A percentile compares a stretch with the other conserved stretches of the same genome.
phyloP scores from a whole-genome alignment of 2,113 vertebrate genomes.

The Delphinapterus leucas region DNA sequence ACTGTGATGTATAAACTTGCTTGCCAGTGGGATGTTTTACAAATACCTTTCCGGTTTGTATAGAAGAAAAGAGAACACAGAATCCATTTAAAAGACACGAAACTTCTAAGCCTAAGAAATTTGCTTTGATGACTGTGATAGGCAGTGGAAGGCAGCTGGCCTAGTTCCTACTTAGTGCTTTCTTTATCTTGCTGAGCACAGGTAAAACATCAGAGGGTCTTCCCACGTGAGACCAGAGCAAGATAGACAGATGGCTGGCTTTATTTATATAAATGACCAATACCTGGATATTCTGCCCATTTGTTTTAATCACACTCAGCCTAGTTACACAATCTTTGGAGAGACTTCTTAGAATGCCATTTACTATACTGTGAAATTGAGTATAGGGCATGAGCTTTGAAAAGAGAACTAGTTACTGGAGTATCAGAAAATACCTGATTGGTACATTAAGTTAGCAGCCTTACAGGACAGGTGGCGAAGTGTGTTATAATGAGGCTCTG shows the following conservation, averaged over 20 bases:
- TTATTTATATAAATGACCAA: neutral
- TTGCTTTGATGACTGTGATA: constrained; percentile 37
- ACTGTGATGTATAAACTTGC: neutral
- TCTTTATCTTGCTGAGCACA: constrained; percentile 12
- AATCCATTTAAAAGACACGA: constrained; percentile 43
- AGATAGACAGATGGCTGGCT: neutral
- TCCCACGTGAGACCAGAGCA: neutral
- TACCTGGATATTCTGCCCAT: neutral
- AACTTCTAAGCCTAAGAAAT: constrained; percentile 49
- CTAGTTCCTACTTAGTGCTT: constrained; percentile 33
- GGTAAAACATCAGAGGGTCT: constrained; percentile 11
- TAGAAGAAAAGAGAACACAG: constrained; percentile 25
- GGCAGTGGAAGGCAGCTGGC: constrained; percentile 47
- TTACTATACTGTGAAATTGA: neutral
- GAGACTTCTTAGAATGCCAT: neutral
- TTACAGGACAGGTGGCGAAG: neutral
- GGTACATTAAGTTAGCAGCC: neutral
- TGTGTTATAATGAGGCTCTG: neutral
- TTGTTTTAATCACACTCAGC: neutral
- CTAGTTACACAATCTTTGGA: neutral
- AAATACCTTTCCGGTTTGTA: neutral
- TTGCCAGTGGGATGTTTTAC: neutral
- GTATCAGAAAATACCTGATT: neutral
- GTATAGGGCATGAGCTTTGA: neutral
- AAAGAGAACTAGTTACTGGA: neutral